Percentiles rank a stretch among this genome's conserved stretches.
These are phyloP conservation scores for Iguana delicatissima DNA, from an alignment of 2,797 vertebrate species.

Conservation along the genomic window DNA sequence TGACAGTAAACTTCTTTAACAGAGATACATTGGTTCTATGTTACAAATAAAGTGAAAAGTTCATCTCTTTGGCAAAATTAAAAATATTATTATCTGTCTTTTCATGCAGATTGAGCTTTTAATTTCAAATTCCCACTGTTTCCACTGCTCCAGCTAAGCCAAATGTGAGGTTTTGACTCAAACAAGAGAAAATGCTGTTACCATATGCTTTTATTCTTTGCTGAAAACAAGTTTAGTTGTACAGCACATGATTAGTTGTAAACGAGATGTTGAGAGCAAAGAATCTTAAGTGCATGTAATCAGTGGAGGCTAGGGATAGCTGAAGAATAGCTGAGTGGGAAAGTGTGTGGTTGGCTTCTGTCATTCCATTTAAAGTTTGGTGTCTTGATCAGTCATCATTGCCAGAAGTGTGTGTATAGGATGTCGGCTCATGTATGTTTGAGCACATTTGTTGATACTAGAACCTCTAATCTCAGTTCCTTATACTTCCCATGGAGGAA, in stretches of 20 bases:
- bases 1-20: slow-evolving; percentile 23
- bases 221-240: not conserved
- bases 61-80: not conserved
- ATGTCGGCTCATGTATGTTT: not conserved
- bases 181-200: not conserved
- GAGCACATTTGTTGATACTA: slow-evolving; percentile 16
- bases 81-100: slow-evolving; percentile 19
- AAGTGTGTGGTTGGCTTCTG: not conserved
- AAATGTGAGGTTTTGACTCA: not conserved
- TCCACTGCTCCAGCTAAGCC: not conserved
- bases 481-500: slow-evolving; percentile 39
- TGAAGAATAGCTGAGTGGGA: not conserved
- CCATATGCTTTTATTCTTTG: slow-evolving; percentile 1
- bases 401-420: not conserved
- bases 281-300: not conserved
- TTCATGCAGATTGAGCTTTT: slow-evolving; percentile 21
- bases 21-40: not conserved
- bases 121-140: not conserved
- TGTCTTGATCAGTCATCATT: not conserved
- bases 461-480: not conserved
- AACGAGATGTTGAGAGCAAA: not conserved
- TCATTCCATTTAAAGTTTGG: not conserved
- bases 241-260: not conserved
- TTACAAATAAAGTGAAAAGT: slow-evolving; percentile 33
- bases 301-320: not conserved